phyloP scores from a whole-genome alignment of 2,888 invertebrate species.

The Lathronympha strigana region DNA sequence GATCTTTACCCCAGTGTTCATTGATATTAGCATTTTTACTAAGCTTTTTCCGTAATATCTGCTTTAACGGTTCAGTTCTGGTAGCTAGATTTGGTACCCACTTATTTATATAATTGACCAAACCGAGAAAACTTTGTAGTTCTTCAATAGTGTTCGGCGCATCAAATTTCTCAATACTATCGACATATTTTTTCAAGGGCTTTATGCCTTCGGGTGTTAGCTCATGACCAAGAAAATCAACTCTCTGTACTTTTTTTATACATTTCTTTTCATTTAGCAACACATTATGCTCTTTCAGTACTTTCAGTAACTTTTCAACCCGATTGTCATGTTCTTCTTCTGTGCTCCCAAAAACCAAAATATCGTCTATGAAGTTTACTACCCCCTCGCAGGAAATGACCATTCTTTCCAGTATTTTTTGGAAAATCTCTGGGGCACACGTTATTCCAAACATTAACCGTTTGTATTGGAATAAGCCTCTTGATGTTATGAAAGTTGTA shows the following conservation, averaged over 20 bases:
- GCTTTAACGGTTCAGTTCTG: background rate
- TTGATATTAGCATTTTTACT: background rate
- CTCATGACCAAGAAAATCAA: conserved; percentile 35
- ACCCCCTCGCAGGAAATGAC: too few relatives aligned
- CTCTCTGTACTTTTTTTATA: background rate
- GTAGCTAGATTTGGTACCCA: too few relatives aligned
- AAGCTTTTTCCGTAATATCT: background rate
- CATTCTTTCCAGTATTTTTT: too few relatives aligned
- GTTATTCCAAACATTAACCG: too few relatives aligned
- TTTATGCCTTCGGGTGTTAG: conserved; percentile 17
- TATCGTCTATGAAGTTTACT: too few relatives aligned
- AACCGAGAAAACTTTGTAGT: conserved; percentile 33
- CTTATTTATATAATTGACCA: conserved; percentile 27
- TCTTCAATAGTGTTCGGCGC: conserved; percentile 25
- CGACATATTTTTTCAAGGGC: conserved; percentile 25
- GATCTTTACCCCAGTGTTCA: background rate
- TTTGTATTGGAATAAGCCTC: background rate
- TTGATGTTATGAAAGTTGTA: background rate
- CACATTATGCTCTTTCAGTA: background rate
- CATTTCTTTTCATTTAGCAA: conserved; percentile 29
- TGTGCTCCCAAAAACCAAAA: too few relatives aligned
- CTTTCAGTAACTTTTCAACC: background rate
- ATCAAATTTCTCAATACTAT: conserved; percentile 17
- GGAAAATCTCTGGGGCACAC: too few relatives aligned
- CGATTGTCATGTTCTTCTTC: background rate